Evolutionary conservation across 1,140 invertebrate genomes (phyloP).

Genomic region (Tetramorium simillimum): DNA sequence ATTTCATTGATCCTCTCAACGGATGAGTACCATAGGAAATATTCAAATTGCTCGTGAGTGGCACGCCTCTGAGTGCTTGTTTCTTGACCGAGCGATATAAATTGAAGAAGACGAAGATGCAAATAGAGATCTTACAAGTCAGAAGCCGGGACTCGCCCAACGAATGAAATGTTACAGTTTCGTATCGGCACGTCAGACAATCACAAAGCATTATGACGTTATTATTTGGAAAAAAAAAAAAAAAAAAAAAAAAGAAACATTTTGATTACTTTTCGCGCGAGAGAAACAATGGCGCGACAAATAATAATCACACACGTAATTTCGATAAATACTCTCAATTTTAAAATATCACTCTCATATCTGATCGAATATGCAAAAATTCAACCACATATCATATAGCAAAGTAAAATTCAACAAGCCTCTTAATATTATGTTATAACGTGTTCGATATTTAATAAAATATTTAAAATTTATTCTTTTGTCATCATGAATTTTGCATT

Average conservation of each 20-base stretch:
- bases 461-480: not conserved
- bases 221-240: not conserved
- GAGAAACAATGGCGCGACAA: not conserved
- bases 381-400: not conserved
- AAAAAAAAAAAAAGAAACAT: not conserved
- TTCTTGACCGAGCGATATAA: slow-evolving; percentile 34
- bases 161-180: slow-evolving; percentile 33
- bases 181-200: not conserved
- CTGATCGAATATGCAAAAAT: not conserved
- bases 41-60: slow-evolving; percentile 53
- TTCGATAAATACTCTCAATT: not conserved
- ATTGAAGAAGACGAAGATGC: slow-evolving; percentile 36
- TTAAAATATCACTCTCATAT: not conserved
- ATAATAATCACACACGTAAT: not conserved
- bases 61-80: slow-evolving; percentile 36
- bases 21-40: slow-evolving; percentile 42
- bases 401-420: not conserved
- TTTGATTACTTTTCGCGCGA: not conserved
- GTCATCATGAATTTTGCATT: slow-evolving; percentile 29
- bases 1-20: slow-evolving; percentile 56
- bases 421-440: not conserved
- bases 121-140: slow-evolving; percentile 24
- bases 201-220: not conserved
- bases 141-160: not conserved
- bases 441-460: slow-evolving; percentile 2